Conservation (phyloP, 2,797 vertebrate species). For the Neomorphus geoffroyi region DNA sequence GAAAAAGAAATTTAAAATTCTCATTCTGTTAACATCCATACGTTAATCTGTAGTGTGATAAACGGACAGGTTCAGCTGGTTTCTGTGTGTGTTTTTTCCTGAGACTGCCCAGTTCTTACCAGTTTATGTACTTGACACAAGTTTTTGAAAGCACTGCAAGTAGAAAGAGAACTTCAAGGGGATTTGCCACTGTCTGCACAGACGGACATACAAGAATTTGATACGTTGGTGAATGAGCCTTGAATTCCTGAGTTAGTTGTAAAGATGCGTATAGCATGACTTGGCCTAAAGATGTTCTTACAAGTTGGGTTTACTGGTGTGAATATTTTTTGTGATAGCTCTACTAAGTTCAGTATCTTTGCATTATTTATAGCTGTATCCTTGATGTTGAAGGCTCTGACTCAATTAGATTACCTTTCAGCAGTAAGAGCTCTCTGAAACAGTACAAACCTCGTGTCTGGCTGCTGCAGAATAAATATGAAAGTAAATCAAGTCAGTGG, state of each 20-base stretch:
- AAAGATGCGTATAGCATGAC: background rate
- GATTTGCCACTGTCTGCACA: background rate
- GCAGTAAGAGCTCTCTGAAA: conserved; percentile 16
- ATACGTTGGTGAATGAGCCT: background rate
- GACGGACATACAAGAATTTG: background rate
- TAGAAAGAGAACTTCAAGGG: background rate
- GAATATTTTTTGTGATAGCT: conserved; percentile 12
- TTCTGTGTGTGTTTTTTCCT: background rate
- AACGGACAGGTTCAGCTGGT: background rate
- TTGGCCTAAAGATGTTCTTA: conserved; percentile 4
- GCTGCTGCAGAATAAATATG: background rate
- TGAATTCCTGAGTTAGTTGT: background rate
- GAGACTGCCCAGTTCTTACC: background rate
- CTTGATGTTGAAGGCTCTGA: conserved; percentile 35
- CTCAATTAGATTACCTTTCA: conserved; percentile 52
- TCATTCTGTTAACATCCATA: background rate
- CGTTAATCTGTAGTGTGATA: background rate
- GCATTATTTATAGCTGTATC: conserved; percentile 49
- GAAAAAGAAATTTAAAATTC: too few relatives aligned
- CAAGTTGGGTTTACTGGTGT: background rate
- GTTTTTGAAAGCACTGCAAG: background rate
- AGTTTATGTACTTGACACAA: background rate
- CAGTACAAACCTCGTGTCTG: background rate
- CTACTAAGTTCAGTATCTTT: conserved; percentile 8
- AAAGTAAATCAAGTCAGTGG: background rate